Evolutionary conservation across 1,140 invertebrate species (phyloP).

Genomic region (Drosophila tsacasi): DNA sequence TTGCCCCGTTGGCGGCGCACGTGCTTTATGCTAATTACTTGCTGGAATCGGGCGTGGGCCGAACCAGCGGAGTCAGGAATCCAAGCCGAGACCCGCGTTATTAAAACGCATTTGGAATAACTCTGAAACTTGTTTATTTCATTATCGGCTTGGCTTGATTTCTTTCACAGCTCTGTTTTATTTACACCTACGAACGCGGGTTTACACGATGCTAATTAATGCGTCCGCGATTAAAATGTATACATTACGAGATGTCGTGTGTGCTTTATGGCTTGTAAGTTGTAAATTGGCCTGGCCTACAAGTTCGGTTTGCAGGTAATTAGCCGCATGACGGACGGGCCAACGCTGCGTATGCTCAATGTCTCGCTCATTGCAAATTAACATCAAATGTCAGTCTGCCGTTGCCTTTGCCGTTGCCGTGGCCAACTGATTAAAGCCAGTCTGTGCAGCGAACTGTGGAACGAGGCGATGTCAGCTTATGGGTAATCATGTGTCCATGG

Average conservation of each 20-base stretch:
- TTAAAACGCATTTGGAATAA: slow-evolving; percentile 45
- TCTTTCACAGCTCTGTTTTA: slow-evolving; percentile 24
- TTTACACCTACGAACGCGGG: slow-evolving; percentile 42
- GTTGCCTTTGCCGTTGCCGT: slow-evolving; percentile 29
- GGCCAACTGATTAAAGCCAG: slow-evolving; percentile 75
- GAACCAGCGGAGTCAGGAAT: slow-evolving; percentile 23
- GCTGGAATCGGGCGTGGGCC: slow-evolving; percentile 73
- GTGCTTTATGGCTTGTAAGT: slow-evolving; percentile 57
- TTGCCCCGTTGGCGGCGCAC: slow-evolving; percentile 60
- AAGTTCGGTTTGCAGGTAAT: slow-evolving; percentile 60
- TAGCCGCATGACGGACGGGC: slow-evolving; percentile 43
- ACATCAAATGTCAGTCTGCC: slow-evolving; percentile 68
- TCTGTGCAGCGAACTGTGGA: slow-evolving; percentile 71
- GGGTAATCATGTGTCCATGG: slow-evolving; percentile 73
- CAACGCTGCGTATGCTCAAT: slow-evolving; percentile 76
- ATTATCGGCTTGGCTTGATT: slow-evolving; percentile 21
- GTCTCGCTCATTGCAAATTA: slow-evolving; percentile 70
- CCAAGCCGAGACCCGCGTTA: slow-evolving; percentile 19
- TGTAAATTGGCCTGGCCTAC: slow-evolving; percentile 37
- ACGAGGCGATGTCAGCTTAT: slow-evolving; percentile 77
- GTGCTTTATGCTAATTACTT: slow-evolving; percentile 82
- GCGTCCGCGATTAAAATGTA: slow-evolving; percentile 58
- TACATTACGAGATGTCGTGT: slow-evolving; percentile 42
- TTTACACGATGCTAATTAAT: slow-evolving; percentile 57
- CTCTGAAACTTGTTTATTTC: slow-evolving; percentile 41